These are phyloP conservation scores for Gallinago solitaria DNA, from an alignment of 2,797 vertebrate genomes.

Conservation along the genomic window DNA sequence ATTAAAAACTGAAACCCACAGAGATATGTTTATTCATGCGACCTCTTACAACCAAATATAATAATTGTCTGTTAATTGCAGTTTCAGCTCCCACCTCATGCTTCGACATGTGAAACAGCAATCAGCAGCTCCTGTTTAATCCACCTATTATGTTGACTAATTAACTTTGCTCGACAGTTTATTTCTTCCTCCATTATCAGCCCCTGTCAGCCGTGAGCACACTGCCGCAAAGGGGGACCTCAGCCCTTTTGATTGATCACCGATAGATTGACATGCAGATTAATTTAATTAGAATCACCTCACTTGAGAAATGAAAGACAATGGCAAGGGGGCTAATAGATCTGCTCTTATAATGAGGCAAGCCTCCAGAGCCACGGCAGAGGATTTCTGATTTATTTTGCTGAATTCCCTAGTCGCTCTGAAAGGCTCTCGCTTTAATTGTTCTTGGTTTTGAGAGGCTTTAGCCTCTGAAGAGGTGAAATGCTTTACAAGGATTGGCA, in stretches of 20 bases:
- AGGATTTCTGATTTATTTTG: constrained; percentile 83
- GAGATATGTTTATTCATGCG: constrained; percentile 85
- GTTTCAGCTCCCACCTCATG: constrained; percentile 80
- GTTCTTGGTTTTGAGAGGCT: constrained; percentile 84
- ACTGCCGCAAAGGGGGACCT: constrained; percentile 78
- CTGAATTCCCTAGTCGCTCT: constrained; percentile 78
- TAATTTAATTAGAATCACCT: constrained; percentile 91
- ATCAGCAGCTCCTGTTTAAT: constrained; percentile 84
- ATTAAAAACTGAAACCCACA: constrained; percentile 80
- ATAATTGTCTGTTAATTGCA: constrained; percentile 87
- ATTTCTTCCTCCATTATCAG: constrained; percentile 88
- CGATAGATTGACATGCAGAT: constrained; percentile 89
- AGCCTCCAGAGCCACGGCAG: constrained; percentile 76
- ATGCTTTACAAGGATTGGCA: constrained; percentile 79
- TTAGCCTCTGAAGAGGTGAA: constrained; percentile 81
- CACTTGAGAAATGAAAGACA: constrained; percentile 89
- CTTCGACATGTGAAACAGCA: constrained; percentile 81
- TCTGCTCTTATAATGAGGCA: constrained; percentile 83
- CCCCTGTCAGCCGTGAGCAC: constrained; percentile 83
- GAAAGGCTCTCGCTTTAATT: constrained; percentile 83
- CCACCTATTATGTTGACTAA: constrained; percentile 89
- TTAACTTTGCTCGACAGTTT: constrained; percentile 86
- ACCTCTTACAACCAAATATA: constrained; percentile 87
- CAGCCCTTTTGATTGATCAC: constrained; percentile 85
- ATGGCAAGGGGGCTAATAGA: constrained; percentile 84